Base-by-base conservation (phyloP, 2,888 invertebrate species). In the Lymantria dispar region DNA sequence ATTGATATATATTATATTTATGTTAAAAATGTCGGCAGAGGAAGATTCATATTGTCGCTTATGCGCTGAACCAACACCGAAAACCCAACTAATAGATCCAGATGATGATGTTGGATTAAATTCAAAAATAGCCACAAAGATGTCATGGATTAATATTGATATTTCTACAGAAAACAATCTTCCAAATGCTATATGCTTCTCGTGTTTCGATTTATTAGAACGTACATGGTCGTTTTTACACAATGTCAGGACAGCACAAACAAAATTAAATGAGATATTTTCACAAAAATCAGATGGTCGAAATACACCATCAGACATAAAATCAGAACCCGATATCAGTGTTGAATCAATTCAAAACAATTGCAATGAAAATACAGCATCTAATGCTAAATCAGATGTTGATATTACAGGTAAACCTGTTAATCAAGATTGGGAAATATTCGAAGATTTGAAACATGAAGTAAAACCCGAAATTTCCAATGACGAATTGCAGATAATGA, bases 81-180 rank as follows among this genome's bases (percentile, higher is more conserved):
- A 63, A 65, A 59, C 64, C 9, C 81, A 81, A 53, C 69, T 91
- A 30, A 84, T 91, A 70, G 70, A 80, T 0, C 71, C 82, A 0
- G 80, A 84, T 14, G 86, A 85, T 60, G 86, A 86, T 45, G 87
- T 82, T 7, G 86, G 83, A 0, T 52, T 79, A 0, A 78, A 72
- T 44, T 85, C 85, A 0, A 87, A 87, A 63, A 76, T 90, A 13
- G 61, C 74, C 1, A 76, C 73, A 1, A 91, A 91, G 75, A 79
- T 90, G 78, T 70, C 71, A 2, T 90, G 88, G 88, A 87, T 91
- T 61, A 91, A 90, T 61, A 74, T 91, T 39, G 83, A 89, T 64
- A 64, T 87, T 62, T 70, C 79, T 29, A 42, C 69, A 8, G 57
- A 72, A 9, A 74, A 72, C 59, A 51, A 52, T 7, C 76, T 90